Percentiles rank a stretch among this genome's conserved stretches.
phyloP scores from a whole-genome alignment of 1,140 invertebrate species.

The Frieseomelitta varia region DNA sequence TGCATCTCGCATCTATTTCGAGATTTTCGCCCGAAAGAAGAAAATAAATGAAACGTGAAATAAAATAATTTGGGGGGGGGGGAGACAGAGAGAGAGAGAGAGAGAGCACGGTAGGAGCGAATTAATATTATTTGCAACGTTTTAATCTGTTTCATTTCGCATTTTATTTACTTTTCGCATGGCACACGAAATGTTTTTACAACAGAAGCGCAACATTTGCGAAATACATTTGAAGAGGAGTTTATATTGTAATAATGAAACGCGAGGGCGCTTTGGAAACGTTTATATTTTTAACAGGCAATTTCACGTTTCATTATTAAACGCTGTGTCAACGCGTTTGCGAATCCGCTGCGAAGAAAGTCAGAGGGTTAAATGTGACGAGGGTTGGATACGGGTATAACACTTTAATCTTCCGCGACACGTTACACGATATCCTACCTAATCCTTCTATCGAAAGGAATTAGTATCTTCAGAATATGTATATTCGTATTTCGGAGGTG shows the following conservation, averaged over 20 bases:
- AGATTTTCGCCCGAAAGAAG: neutral
- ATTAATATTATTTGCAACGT: neutral
- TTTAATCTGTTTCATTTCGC: neutral
- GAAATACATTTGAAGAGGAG: neutral
- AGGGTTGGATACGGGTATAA: slow-evolving; percentile 49
- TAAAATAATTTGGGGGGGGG: no score
- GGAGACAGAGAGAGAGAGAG: neutral
- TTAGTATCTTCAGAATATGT: slow-evolving; percentile 31
- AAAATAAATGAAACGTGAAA: neutral
- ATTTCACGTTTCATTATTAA: neutral
- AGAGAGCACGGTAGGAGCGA: no score
- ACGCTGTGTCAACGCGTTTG: slow-evolving; percentile 14
- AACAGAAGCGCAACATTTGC: neutral
- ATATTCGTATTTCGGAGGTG: neutral
- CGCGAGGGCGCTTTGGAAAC: neutral
- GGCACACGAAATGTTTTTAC: no score
- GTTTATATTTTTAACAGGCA: neutral
- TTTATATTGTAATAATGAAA: neutral
- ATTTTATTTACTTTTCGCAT: no score
- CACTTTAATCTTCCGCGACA: slow-evolving; percentile 36
- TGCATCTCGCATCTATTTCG: neutral
- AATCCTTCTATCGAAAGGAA: slow-evolving; percentile 53
- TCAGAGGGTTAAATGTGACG: slow-evolving; percentile 46
- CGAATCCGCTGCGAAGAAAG: slow-evolving; percentile 32
- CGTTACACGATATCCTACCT: slow-evolving; percentile 34